phyloP scores from a whole-genome alignment of 2,888 invertebrate species.

The Creontiades dilutus region DNA sequence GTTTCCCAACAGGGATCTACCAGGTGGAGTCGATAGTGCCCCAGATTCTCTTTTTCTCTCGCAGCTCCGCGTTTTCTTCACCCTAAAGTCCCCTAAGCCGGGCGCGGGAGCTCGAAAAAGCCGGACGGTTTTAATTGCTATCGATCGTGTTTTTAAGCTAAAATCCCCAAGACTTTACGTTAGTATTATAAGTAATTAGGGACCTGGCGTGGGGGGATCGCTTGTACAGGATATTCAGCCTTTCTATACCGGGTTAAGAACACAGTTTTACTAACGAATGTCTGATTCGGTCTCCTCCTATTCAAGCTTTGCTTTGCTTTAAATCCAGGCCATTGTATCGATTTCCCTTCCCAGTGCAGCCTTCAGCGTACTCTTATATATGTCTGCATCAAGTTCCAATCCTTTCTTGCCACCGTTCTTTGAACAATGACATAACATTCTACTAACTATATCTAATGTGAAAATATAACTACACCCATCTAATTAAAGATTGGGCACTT shows the following conservation, averaged over 20 bases:
- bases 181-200: slow-evolving; percentile 27
- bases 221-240: neutral
- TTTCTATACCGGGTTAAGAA: neutral
- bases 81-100: neutral
- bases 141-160: slow-evolving; percentile 3
- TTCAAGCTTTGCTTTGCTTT: too few species aligned
- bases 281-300: neutral
- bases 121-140: slow-evolving; percentile 21
- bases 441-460: too few species aligned
- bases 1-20: neutral
- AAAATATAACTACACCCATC: too few species aligned
- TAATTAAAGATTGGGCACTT: too few species aligned
- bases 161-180: slow-evolving; percentile 7
- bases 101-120: neutral
- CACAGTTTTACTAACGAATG: neutral
- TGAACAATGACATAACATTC: too few species aligned
- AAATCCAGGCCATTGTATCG: too few species aligned
- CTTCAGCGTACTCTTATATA: too few species aligned
- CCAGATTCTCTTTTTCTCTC: slow-evolving; percentile 16
- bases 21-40: slow-evolving; percentile 21
- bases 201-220: neutral
- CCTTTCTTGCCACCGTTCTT: too few species aligned
- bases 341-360: too few species aligned
- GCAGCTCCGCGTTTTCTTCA: neutral
- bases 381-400: too few species aligned